Conservation (phyloP, 2,113 vertebrate genomes). For the Aythya baeri region DNA sequence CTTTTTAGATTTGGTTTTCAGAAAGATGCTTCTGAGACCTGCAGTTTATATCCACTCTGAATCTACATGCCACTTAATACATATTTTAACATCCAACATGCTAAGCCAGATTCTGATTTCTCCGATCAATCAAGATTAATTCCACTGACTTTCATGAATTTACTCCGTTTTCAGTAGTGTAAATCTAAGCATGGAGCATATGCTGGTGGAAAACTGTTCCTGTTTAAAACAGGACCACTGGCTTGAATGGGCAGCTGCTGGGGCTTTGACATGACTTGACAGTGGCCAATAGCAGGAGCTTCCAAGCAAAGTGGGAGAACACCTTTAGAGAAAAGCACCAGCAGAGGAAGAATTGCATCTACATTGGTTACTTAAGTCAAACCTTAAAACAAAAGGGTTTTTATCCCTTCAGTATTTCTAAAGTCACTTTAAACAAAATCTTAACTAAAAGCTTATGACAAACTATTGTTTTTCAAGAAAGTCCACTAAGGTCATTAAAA, state of each 20-base stretch:
- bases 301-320: neutral
- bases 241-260: neutral
- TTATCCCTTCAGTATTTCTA: neutral
- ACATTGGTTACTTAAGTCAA: slow-evolving; percentile 1
- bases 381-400: slow-evolving; percentile 1
- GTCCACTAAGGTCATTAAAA: slow-evolving; percentile 18
- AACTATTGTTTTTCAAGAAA: slow-evolving; percentile 36
- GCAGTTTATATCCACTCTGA: neutral
- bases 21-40: neutral
- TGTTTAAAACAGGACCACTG: neutral
- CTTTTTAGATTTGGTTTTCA: neutral
- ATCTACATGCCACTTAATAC: neutral
- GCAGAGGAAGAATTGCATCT: neutral
- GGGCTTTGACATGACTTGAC: neutral
- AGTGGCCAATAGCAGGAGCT: neutral
- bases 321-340: slow-evolving; percentile 9
- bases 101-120: neutral
- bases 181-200: neutral
- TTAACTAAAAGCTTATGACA: slow-evolving; percentile 55
- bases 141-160: neutral
- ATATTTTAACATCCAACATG: neutral
- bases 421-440: slow-evolving; percentile 21
- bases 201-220: neutral
- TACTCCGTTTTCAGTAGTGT: neutral
- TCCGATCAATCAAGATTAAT: neutral